Conservation (phyloP, 2,888 invertebrate genomes). For the Podabrus alpinus region DNA sequence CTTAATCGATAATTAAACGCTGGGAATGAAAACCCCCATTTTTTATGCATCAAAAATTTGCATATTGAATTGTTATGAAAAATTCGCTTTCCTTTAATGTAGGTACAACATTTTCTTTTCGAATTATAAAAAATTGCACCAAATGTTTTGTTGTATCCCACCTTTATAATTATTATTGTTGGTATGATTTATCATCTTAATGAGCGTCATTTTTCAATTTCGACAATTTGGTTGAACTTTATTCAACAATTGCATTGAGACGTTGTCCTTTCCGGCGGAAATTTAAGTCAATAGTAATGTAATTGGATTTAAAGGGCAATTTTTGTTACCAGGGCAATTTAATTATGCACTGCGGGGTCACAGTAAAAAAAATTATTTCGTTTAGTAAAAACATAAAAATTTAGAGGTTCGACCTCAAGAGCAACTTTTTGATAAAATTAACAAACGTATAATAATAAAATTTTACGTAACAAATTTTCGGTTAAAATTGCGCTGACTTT, state of each 20-base stretch:
- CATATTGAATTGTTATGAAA: not conserved
- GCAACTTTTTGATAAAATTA: not conserved
- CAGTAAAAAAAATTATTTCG: not conserved
- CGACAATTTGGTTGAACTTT: constrained; percentile 1
- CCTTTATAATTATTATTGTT: not conserved
- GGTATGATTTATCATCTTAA: not conserved
- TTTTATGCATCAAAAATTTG: not conserved
- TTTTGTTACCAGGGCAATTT: not conserved
- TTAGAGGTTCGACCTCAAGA: too few species aligned
- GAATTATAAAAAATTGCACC: not conserved
- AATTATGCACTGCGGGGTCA: not conserved
- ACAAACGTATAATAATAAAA: not conserved
- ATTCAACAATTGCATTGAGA: not conserved
- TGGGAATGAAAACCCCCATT: not conserved
- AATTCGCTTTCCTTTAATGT: not conserved
- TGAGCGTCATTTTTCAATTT: constrained; percentile 8
- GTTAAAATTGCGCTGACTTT: not conserved
- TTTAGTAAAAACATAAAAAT: not conserved
- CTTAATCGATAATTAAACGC: not conserved
- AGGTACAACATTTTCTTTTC: not conserved
- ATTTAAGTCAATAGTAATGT: not conserved
- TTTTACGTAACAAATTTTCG: not conserved
- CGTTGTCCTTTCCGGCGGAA: constrained; percentile 3
- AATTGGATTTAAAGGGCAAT: not conserved
- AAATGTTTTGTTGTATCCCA: not conserved